A percentile compares a stretch with the other conserved stretches of the same genome.
Conservation (phyloP, 2,888 invertebrate species). For the Ashinkailepas kermadecensis region DNA sequence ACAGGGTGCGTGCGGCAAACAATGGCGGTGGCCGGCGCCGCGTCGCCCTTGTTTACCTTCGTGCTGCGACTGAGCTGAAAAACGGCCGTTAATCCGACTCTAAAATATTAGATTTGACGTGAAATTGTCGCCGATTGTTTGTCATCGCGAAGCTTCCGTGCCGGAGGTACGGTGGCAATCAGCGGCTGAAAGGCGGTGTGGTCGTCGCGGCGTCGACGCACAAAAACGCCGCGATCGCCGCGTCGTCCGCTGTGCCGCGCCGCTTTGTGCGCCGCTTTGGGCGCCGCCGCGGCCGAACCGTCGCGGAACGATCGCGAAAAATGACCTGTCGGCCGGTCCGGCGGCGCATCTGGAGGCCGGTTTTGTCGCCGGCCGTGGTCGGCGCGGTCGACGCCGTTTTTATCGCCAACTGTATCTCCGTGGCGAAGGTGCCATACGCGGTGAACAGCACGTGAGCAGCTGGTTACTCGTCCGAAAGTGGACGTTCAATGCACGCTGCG, state of each 20-base stretch:
- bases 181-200: constrained; percentile 6
- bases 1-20: constrained; percentile 1
- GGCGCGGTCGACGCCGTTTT: neutral
- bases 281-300: neutral
- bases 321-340: neutral
- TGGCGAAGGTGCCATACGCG: neutral
- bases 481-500: neutral
- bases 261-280: constrained; percentile 11
- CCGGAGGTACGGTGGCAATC: neutral
- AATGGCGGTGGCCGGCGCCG: neutral
- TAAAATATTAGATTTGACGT: constrained; percentile 20
- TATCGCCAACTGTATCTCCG: neutral
- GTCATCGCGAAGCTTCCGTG: neutral
- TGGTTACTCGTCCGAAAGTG: neutral
- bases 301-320: neutral
- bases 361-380: neutral
- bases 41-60: neutral
- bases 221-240: neutral
- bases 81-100: constrained; percentile 12
- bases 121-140: constrained; percentile 12
- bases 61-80: neutral
- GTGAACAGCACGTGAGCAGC: neutral
- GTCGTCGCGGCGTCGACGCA: neutral
- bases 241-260: neutral
- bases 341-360: neutral